Base-by-base conservation (phyloP, 2,113 vertebrate species). In the Cynopterus brachyotis region DNA sequence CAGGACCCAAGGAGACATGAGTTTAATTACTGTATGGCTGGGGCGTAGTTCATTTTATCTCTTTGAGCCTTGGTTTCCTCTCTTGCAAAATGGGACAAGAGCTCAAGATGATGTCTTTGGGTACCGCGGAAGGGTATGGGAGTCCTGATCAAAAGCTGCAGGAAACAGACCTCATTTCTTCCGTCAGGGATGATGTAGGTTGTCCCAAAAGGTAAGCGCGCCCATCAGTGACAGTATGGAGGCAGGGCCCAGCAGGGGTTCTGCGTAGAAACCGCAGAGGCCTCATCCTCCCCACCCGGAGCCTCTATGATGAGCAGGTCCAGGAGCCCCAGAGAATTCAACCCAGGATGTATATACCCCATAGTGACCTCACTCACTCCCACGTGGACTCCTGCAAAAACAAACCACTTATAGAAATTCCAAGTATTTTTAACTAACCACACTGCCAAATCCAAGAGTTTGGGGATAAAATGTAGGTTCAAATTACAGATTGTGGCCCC, bases 391-490 rank as follows among this genome's bases (percentile, higher is more conserved):
- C 60, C 62, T 89, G 19, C n/a, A 62, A 94, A 96, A 96, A 40
- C 50, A 96, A 96, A 40, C 50, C 37, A 22, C 83, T 83, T 90
- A 15, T 3, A 87, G 62, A 95, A 95, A 70, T 19, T 11, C 84
- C 55, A 40, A 76, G 35, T 84, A 42, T 89, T 93, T 91, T 93
- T 82, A 95, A 59, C 50, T 50, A 95, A 95, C 66, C 79, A 76
- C 59, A 35, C 5, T 42, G 67, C 35, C 60, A 92, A 91, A 57
- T 64, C 53, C 89, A n/a, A 76, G 57, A 73, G 17, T 30, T 19
- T 1, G 1, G 30, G 83, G 19, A 62, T 79, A 67, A 83, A 47
- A 89, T 20, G 64, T 59, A 91, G 85, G 26, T 67, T 82, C 75
- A 42, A 82, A n/a, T 94, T 87, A 79, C 30, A 91, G 75, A 64